Evolutionary conservation across 2,113 vertebrate species (phyloP), one percentile per base, ranked within the genome.

Genomic region (Ictidomys tridecemlineatus): DNA sequence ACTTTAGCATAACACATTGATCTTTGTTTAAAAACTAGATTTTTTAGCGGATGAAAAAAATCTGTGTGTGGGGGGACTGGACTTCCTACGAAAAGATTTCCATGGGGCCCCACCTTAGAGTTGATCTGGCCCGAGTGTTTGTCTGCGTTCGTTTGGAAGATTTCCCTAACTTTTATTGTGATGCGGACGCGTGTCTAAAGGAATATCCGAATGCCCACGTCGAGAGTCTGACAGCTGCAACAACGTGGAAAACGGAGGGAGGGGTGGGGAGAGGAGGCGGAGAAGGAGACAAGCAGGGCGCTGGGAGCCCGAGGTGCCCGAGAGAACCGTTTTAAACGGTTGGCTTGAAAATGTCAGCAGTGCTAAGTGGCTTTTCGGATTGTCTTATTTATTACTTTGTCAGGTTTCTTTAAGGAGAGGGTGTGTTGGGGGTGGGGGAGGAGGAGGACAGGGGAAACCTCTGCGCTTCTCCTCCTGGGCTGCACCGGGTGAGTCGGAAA

Each of bases 1-100:
- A 99, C 98, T 99, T 98, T 97, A 98, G 98, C 98, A 99, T 99
- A 99, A 99, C 99, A 99, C 98, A 98, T 98, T 99, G 98, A 99
- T 99, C 98, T 99, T 99, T 99, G 98, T 99, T 99, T 99, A 99
- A 99, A 98, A 99, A 99, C 98, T 98, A 98, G 94, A 98, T 97
- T 98, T 98, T 97, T 97, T 98, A 98, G 98, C 91, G 86, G 76
- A 97, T 96, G 89, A 97, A 98, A 98, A 98, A 98, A 98, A 98
- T 89, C 97, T 96, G 97, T 89, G 98, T 97, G 95, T 79, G 10
- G 56, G 56, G 20, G 34, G 39, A 85, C 97, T 98, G 98, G 98
- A 99, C 98, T 92, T 97, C 67, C 95, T 97, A 79, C 80, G 94
- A 56, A 56, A 97, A 98, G 97, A 96, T 98, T 96, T 96, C 90